Evolutionary conservation across 2,797 vertebrate species (phyloP), one percentile per base, ranked within the genome.

Genomic region (Syngnathus acus): DNA sequence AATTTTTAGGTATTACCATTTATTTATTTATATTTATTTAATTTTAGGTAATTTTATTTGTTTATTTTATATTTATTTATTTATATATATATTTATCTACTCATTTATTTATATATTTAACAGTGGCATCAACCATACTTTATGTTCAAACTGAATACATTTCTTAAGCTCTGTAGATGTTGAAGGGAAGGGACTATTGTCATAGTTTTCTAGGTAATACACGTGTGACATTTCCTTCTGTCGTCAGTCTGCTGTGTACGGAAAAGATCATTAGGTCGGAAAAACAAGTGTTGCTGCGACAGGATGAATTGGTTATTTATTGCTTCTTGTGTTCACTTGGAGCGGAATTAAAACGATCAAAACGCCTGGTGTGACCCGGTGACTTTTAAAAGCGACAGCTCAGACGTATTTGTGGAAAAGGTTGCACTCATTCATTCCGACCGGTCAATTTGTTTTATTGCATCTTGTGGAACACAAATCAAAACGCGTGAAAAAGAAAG

Each of bases 301-400:
- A 16, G 26, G 13, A 37, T 37, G 17, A 37, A 57, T 37, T 17
- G 54, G 26, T 57, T 37, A 57, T 37, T 17, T 37, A 57, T 57
- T 57, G 54, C 10, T 0, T 5, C 0, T 16, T 14, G 26, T 8
- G 26, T 3, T 57, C 26, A 6, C 13, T 57, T 57, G 37, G 13
- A 37, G 54, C 1, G 26, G 26, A 37, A 57, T 57, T 57, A 37
- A 57, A 57, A 37, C 11, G 54, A 37, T 2, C 54, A 6, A 23
- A 54, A 13, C 7, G 23, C 54, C 5, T 13, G 4, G 5, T 23
- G 53, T 26, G 53, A 54, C 53, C 53, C 10, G 54, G 13, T 32
- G 54, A 57, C 26, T 57, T 57, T 57, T 57, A 57, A 57, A 57
- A 17, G 26, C 14, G 54, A 57, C 54, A 57, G 54, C 23, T 37